phyloP scores from a whole-genome alignment of 1,140 invertebrate species.

The Drosophila fuyamai region DNA sequence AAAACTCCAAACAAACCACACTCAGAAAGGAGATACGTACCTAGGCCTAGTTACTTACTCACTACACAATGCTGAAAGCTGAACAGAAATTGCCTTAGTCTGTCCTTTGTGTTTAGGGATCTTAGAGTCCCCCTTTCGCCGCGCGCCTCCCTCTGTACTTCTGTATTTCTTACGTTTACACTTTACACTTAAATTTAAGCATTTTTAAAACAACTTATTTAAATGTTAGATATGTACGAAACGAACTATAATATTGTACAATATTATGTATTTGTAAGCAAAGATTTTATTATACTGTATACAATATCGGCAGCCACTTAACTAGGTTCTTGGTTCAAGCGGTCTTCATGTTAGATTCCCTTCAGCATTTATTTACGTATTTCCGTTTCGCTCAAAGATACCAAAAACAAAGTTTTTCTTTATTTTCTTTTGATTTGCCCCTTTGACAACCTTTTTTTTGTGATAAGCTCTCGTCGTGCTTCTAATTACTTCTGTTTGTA shows the following conservation, averaged over 20 bases:
- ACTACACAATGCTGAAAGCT: conserved; percentile 34
- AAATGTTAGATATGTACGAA: conserved; percentile 53
- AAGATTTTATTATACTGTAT: conserved; percentile 74
- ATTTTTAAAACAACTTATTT: conserved; percentile 68
- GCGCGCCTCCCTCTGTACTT: conserved; percentile 37
- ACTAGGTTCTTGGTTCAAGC: conserved; percentile 6
- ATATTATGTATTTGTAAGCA: conserved; percentile 76
- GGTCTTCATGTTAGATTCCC: conserved; percentile 18
- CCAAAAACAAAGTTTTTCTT: conserved; percentile 27
- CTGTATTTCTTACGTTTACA: conserved; percentile 60
- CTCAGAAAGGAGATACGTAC: conserved; percentile 47
- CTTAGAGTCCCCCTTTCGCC: conserved; percentile 13
- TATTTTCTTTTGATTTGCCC: conserved; percentile 17
- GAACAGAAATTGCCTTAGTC: conserved; percentile 51
- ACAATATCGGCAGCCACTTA: conserved; percentile 4
- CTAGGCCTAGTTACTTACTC: conserved; percentile 70
- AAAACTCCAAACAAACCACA: conserved; percentile 2
- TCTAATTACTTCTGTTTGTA: conserved; percentile 68
- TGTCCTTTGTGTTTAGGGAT: conserved; percentile 22
- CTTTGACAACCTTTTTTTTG: conserved; percentile 37
- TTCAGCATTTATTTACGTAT: conserved; percentile 39
- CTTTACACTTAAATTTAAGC: conserved; percentile 58
- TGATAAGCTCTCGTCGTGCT: conserved; percentile 70
- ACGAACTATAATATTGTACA: conserved; percentile 63
- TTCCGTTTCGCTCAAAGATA: conserved; percentile 54